Evolutionary conservation across 2,113 vertebrate species (phyloP).

Genomic region (Channa maculata): DNA sequence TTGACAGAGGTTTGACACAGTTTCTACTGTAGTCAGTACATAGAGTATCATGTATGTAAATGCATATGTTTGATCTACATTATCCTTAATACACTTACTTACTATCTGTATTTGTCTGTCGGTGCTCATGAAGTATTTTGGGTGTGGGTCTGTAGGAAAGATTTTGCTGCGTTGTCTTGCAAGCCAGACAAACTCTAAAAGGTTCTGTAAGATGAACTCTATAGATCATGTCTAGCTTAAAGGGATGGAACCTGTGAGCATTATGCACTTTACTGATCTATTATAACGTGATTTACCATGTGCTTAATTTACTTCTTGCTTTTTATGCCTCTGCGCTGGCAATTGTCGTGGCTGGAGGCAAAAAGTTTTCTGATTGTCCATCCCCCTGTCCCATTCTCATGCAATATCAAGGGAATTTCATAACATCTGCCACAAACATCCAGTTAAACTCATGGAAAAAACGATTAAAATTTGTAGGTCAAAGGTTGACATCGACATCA

Average conservation of each 20-base stretch:
- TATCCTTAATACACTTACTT: constrained; percentile 42
- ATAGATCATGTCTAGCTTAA: constrained; percentile 39
- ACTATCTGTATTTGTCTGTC: constrained; percentile 42
- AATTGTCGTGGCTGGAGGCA: too few relatives aligned
- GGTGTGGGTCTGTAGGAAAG: constrained; percentile 9
- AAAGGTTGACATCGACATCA: too few relatives aligned
- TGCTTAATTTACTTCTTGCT: constrained; percentile 39
- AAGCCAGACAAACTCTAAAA: constrained; percentile 42
- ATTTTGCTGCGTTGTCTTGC: constrained; percentile 3
- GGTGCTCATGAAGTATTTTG: constrained; percentile 35
- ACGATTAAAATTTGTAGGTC: too few relatives aligned
- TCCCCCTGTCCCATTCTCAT: too few relatives aligned
- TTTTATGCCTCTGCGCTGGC: too few relatives aligned
- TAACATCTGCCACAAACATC: too few relatives aligned
- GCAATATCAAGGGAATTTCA: too few relatives aligned
- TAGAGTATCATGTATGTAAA: neutral
- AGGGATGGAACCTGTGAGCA: constrained; percentile 17
- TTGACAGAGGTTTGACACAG: constrained; percentile 39
- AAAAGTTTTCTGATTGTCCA: too few relatives aligned
- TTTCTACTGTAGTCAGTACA: constrained; percentile 18
- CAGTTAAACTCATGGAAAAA: too few relatives aligned
- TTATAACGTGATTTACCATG: constrained; percentile 43
- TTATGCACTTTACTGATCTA: constrained; percentile 50
- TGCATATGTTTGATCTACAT: neutral
- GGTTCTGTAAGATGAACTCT: constrained; percentile 47